These are phyloP conservation scores for Palaemon carinicauda DNA, from an alignment of 1,140 invertebrate species.

Conservation along the genomic window DNA sequence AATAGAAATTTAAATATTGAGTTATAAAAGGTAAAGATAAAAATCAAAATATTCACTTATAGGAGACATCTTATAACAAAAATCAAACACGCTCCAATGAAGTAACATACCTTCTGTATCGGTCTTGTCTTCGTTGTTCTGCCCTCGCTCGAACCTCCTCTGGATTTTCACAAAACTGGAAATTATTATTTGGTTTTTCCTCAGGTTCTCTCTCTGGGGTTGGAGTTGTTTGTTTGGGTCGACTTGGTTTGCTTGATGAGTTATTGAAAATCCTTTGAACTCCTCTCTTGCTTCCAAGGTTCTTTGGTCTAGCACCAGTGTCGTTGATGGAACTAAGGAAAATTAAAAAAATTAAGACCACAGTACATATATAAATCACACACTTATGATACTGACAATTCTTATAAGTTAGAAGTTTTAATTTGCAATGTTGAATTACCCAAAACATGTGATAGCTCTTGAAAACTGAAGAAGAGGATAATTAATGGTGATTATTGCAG, in stretches of 20 bases:
- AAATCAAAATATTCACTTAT: too few species aligned
- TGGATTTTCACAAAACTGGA: slow-evolving; percentile 72
- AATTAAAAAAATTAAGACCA: neutral
- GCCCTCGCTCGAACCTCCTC: slow-evolving; percentile 74
- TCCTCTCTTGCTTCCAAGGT: neutral
- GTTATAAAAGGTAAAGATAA: too few species aligned
- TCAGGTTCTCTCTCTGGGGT: slow-evolving; percentile 64
- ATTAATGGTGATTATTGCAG: too few species aligned
- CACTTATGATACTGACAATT: too few species aligned
- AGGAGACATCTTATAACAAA: too few species aligned
- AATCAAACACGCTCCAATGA: too few species aligned
- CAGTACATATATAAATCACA: neutral
- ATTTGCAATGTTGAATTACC: too few species aligned
- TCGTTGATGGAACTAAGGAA: neutral
- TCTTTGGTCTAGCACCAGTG: neutral
- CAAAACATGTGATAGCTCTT: too few species aligned
- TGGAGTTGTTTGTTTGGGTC: slow-evolving; percentile 45
- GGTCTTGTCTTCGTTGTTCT: slow-evolving; percentile 70
- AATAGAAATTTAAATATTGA: too few species aligned
- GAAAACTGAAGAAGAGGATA: too few species aligned
- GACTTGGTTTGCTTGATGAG: slow-evolving; percentile 11
- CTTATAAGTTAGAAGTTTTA: too few species aligned
- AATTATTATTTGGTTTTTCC: slow-evolving; percentile 61
- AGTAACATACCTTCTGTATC: slow-evolving; percentile 52
- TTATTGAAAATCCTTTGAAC: slow-evolving; percentile 37